Evolutionary conservation across 2,797 vertebrate genomes (phyloP), one percentile per base, ranked within the genome.

Genomic region (Siniperca undulata): DNA sequence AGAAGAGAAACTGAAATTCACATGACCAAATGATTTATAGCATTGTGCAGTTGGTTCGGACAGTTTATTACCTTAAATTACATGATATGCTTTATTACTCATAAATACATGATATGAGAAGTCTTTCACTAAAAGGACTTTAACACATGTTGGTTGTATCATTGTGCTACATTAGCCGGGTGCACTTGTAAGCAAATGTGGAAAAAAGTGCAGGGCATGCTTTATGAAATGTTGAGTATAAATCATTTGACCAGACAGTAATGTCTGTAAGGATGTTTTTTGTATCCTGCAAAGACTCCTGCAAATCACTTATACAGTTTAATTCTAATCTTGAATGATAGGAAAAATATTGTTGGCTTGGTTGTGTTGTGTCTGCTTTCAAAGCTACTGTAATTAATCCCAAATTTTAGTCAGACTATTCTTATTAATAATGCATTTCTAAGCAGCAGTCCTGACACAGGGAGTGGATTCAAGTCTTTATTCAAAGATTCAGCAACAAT

Each of bases 371-470:
- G 4, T 4, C 48, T 34, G 13, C 56, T 87, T 78, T 84, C 50
- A 79, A 75, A 87, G 86, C 83, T 90, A 90, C 86, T 88, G 90
- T 91, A 93, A 95, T 93, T 94, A 95, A 92, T 93, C 91, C 85
- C 80, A 74, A 85, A 78, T 88, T 91, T 86, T 91, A 91, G 82
- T 88, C 89, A 70, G 84, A 65, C 77, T 77, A 56, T 76, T 88
- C 89, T 91, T 90, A 93, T 94, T 92, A 94, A 94, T 94, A 94
- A 94, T 94, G 86, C 81, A 93, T 93, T 90, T 86, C 58, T 58
- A 70, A 90, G 91, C 90, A 84, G 89, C 90, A 87, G 92, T 72
- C 72, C 76, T 88, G 81, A 88, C 88, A 81, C 53, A 84, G 87
- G 81, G 86, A 88, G 78, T 79, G 84, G 82, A 86, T 89, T 89